A percentile compares a stretch with the other conserved stretches of the same genome.
These are phyloP conservation scores for Cydia pomonella DNA, from an alignment of 1,140 invertebrate species.

Conservation along the genomic window DNA sequence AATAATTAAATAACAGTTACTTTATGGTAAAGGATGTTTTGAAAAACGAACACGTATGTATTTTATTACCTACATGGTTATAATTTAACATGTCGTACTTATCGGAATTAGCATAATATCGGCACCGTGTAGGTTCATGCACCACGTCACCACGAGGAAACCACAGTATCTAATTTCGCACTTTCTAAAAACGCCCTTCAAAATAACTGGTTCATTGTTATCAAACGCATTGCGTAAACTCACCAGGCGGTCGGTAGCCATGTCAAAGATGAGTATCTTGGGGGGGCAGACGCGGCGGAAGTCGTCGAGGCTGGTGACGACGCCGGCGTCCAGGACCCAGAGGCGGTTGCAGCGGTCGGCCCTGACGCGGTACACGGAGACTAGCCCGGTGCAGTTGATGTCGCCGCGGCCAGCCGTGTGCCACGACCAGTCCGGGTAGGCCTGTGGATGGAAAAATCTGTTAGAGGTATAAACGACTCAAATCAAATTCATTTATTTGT, in stretches of 20 bases:
- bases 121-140: not conserved
- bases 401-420: conserved; percentile 85
- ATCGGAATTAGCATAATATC: not conserved
- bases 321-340: conserved; percentile 88
- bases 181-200: conserved; percentile 16
- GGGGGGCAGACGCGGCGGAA: conserved; percentile 88
- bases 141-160: not conserved
- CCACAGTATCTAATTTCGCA: not conserved
- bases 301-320: conserved; percentile 88
- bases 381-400: conserved; percentile 87
- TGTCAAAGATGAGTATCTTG: conserved; percentile 89
- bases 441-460: conserved; percentile 61
- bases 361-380: conserved; percentile 88
- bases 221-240: conserved; percentile 46
- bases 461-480: not conserved
- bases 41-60: too few relatives aligned
- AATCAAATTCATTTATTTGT: too few relatives aligned
- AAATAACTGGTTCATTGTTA: conserved; percentile 30
- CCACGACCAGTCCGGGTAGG: conserved; percentile 91
- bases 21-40: too few relatives aligned
- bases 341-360: conserved; percentile 88
- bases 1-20: too few relatives aligned
- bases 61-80: too few relatives aligned
- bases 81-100: not conserved
- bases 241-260: conserved; percentile 85